Evolutionary conservation across 2,797 vertebrate species (phyloP).

Genomic region (Sebastes iracundus): DNA sequence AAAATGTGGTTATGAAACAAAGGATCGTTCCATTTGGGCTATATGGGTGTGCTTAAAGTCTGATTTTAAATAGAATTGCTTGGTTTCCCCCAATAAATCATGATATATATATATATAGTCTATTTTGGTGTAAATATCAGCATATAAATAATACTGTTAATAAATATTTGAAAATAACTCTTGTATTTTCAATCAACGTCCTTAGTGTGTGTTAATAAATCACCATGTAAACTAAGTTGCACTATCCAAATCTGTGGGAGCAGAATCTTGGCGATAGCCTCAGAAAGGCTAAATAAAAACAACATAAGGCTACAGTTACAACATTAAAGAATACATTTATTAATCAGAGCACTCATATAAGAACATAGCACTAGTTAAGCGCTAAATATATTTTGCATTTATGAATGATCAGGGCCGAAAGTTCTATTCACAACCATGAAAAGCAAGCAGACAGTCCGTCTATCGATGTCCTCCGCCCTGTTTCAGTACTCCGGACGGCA

Average conservation of each 20-base stretch:
- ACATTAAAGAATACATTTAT: too few species aligned
- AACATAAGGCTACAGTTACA: too few species aligned
- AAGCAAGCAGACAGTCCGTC: background rate
- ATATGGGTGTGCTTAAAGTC: background rate
- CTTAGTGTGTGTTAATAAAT: background rate
- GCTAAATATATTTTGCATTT: too few species aligned
- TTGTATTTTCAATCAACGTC: background rate
- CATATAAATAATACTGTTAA: background rate
- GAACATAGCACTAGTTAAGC: too few species aligned
- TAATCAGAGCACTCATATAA: too few species aligned
- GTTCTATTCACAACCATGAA: background rate
- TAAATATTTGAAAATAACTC: background rate
- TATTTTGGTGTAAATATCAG: background rate
- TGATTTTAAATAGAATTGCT: background rate
- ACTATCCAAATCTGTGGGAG: background rate
- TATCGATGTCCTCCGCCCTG: background rate
- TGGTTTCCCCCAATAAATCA: background rate
- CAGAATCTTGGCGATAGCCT: too few species aligned
- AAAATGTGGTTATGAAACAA: too few species aligned
- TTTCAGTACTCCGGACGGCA: background rate
- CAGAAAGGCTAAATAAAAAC: too few species aligned
- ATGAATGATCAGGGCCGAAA: fast-evolving
- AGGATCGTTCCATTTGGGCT: too few species aligned
- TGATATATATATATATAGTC: background rate
- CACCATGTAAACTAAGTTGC: background rate